Conservation (phyloP, 2,888 invertebrate species). For the Aphodius granarius region DNA sequence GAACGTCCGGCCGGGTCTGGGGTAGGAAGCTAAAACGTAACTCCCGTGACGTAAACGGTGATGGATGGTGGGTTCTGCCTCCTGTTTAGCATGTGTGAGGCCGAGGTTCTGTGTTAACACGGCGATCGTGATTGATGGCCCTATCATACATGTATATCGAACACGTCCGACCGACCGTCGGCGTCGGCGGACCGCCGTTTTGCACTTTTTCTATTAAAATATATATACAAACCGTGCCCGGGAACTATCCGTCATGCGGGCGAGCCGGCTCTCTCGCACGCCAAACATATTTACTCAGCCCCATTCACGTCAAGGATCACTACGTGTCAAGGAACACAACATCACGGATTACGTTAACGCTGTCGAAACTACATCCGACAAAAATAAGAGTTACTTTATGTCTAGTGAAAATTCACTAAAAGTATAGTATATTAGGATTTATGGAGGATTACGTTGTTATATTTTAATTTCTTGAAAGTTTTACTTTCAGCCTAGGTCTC, state of each 20-base stretch:
- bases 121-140: conserved; percentile 33
- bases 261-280: neutral
- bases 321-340: neutral
- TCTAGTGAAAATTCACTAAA: too few relatives aligned
- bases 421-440: too few relatives aligned
- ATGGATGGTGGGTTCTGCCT: conserved; percentile 30
- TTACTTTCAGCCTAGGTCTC: too few relatives aligned
- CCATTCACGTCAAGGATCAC: conserved; percentile 6
- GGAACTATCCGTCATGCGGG: conserved; percentile 2
- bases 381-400: too few relatives aligned
- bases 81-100: conserved; percentile 34
- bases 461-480: too few relatives aligned
- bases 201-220: conserved; percentile 8
- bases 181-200: neutral
- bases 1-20: neutral
- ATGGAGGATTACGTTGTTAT: too few relatives aligned
- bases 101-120: conserved; percentile 33
- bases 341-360: neutral
- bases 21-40: conserved; percentile 19
- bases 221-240: neutral
- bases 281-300: neutral
- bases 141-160: conserved; percentile 16
- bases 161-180: too few relatives aligned
- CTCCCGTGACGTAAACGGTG: conserved; percentile 29
- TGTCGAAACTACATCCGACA: neutral